Percentiles rank a stretch among this genome's conserved stretches.
These are phyloP conservation scores for Leguminivora glycinivorella DNA, from an alignment of 1,140 invertebrate genomes.

Conservation along the genomic window DNA sequence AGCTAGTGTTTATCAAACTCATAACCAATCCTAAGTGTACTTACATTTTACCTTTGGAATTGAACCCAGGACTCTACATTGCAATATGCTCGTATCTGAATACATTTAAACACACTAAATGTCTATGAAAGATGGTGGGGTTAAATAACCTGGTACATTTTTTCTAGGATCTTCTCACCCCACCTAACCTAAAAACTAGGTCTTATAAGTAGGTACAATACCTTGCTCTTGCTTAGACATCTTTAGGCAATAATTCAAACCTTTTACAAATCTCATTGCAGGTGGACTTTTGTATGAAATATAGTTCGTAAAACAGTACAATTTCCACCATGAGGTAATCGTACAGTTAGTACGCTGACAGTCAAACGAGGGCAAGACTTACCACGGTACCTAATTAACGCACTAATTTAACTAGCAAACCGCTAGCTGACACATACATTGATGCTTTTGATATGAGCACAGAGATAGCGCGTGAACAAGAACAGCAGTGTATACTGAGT, in stretches of 20 bases:
- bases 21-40: too few species aligned
- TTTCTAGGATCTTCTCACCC: too few species aligned
- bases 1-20: too few species aligned
- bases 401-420: slow-evolving; percentile 14
- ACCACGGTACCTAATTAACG: slow-evolving; percentile 34
- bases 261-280: background rate
- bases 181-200: background rate
- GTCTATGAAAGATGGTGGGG: too few species aligned
- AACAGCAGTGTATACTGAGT: slow-evolving; percentile 46
- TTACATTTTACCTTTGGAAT: too few species aligned
- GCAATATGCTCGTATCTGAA: too few species aligned
- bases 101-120: too few species aligned
- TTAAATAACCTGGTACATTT: too few species aligned
- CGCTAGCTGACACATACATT: slow-evolving; percentile 37
- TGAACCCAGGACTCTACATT: too few species aligned
- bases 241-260: background rate
- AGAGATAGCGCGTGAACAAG: slow-evolving; percentile 2
- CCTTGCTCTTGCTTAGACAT: background rate
- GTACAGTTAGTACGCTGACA: slow-evolving; percentile 60
- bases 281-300: slow-evolving; percentile 11
- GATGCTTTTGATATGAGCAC: slow-evolving; percentile 14
- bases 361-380: slow-evolving; percentile 62
- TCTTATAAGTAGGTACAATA: background rate
- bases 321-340: slow-evolving; percentile 57
- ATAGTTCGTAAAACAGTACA: slow-evolving; percentile 34